A percentile compares a stretch with the other conserved stretches of the same genome.
These are phyloP conservation scores for Potamarius usumacintae DNA, from an alignment of 2,113 vertebrate species.

Conservation along the genomic window DNA sequence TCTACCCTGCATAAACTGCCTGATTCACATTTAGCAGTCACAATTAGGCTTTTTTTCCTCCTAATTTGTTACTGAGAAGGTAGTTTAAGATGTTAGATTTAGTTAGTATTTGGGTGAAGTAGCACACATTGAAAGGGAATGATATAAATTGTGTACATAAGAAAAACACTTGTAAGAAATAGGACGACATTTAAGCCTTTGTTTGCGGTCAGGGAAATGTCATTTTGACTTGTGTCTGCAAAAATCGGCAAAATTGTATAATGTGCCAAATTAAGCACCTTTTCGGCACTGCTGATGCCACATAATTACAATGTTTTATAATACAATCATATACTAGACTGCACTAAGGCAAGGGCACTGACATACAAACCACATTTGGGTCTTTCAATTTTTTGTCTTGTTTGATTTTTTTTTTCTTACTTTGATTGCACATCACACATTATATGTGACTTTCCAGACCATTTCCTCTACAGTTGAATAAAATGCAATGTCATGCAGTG, in stretches of 20 bases:
- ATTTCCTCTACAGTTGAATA: not conserved
- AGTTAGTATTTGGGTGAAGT: too few relatives aligned
- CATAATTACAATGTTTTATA: not conserved
- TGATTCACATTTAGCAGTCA: too few relatives aligned
- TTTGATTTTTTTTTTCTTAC: not conserved
- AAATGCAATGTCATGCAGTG: not conserved
- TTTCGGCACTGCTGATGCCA: not conserved
- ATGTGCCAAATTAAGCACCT: not conserved
- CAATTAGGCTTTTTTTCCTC: too few relatives aligned
- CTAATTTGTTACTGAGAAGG: too few relatives aligned
- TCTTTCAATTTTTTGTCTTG: not conserved
- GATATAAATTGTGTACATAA: too few relatives aligned
- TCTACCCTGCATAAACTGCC: too few relatives aligned
- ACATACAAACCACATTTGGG: not conserved
- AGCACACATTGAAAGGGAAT: too few relatives aligned
- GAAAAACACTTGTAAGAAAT: not conserved
- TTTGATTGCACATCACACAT: not conserved
- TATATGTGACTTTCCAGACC: not conserved
- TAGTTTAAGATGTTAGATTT: too few relatives aligned
- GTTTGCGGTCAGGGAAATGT: not conserved
- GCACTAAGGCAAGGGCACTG: not conserved
- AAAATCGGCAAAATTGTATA: not conserved
- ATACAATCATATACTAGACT: not conserved
- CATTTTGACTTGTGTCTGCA: not conserved
- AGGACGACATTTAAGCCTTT: not conserved